Evolutionary conservation across 2,113 vertebrate genomes (phyloP).

Genomic region (Callocephalon fimbriatum): DNA sequence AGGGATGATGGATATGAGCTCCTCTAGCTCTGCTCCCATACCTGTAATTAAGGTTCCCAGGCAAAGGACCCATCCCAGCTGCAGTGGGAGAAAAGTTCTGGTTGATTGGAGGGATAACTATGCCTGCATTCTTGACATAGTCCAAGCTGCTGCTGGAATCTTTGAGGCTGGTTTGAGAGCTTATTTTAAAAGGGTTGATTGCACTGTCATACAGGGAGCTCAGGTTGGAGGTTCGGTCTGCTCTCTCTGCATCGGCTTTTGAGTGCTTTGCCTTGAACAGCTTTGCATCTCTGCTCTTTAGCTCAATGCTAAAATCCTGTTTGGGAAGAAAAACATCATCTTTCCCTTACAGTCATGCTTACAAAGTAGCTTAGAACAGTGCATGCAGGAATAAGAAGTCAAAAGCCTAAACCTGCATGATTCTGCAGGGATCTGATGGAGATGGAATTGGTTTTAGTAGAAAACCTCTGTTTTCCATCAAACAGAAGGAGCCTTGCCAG

Average conservation of each 20-base stretch:
- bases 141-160: constrained; percentile 65
- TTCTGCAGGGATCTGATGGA: not conserved
- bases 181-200: constrained; percentile 23
- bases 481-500: not conserved
- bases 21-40: constrained; percentile 38
- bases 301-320: constrained; percentile 70
- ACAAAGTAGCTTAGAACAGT: not conserved
- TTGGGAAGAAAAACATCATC: constrained; percentile 20
- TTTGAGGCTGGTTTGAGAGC: constrained; percentile 53
- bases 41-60: constrained; percentile 75
- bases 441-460: not conserved
- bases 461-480: not conserved
- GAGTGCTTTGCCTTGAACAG: constrained; percentile 52
- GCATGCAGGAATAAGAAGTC: fast-evolving
- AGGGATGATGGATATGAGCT: not conserved
- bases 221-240: constrained; percentile 20
- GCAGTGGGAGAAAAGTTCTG: constrained; percentile 54
- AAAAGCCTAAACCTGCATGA: not conserved
- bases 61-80: constrained; percentile 20
- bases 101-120: constrained; percentile 72
- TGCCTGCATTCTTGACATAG: constrained; percentile 18
- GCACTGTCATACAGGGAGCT: constrained; percentile 24
- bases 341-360: not conserved
- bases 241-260: constrained; percentile 64
- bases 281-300: constrained; percentile 70